Evolutionary conservation across 53 echinoderm and acorn worm genomes (phyloP).

Genomic region (Arbacia lixula): DNA sequence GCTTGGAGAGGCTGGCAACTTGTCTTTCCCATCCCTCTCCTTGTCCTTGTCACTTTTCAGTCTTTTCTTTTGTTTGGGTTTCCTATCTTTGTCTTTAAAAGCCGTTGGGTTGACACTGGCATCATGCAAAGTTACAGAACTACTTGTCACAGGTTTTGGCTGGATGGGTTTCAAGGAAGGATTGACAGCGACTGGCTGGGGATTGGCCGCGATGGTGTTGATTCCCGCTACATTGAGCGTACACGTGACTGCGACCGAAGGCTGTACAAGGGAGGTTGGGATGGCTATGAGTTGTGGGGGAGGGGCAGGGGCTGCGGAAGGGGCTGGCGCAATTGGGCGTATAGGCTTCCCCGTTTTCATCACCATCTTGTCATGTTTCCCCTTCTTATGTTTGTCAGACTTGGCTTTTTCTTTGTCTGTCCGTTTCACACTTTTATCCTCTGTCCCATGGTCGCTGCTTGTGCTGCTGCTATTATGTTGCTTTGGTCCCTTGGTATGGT

Average conservation of each 20-base stretch:
- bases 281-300: slow-evolving; percentile 96
- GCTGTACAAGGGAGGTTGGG: slow-evolving; percentile 76
- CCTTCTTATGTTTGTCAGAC: slow-evolving; percentile 85
- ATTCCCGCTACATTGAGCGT: slow-evolving; percentile 61
- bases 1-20: slow-evolving; percentile 59
- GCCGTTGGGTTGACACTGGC: slow-evolving; percentile 1
- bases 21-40: slow-evolving; percentile 54
- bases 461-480: slow-evolving; percentile 21
- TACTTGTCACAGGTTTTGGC: slow-evolving; percentile 84
- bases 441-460: slow-evolving; percentile 47
- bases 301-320: slow-evolving; percentile 61
- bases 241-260: slow-evolving; percentile 62
- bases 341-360: slow-evolving; percentile 70
- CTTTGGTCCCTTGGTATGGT: slow-evolving; percentile 40
- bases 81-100: slow-evolving; percentile 73
- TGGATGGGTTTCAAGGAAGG: slow-evolving; percentile 91
- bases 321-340: slow-evolving; percentile 86
- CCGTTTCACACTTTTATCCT: slow-evolving; percentile 72
- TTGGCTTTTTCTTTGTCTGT: slow-evolving; percentile 84
- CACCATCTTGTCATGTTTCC: slow-evolving; percentile 73
- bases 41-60: slow-evolving; percentile 68
- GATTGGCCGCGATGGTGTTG: slow-evolving; percentile 69
- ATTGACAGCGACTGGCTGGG: slow-evolving; percentile 63
- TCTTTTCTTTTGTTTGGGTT: slow-evolving; percentile 81
- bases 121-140: slow-evolving; percentile 48